These are phyloP conservation scores for Galbula dea DNA, from an alignment of 2,113 vertebrate species.

Conservation along the genomic window DNA sequence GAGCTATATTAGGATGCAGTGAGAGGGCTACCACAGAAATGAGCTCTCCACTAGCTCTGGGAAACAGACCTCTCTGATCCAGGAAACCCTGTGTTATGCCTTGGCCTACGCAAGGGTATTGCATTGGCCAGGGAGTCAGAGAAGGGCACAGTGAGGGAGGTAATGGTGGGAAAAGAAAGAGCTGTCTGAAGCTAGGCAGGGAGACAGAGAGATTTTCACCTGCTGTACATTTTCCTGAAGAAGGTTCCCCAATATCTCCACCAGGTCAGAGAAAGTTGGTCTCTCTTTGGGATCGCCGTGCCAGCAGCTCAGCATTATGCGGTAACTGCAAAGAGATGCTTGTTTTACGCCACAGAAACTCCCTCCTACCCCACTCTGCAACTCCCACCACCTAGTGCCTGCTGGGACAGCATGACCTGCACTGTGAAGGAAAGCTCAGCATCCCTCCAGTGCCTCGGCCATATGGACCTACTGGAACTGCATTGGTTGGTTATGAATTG, in stretches of 20 bases:
- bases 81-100: neutral
- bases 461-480: neutral
- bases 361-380: neutral
- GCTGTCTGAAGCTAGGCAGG: neutral
- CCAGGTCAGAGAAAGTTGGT: slow-evolving; percentile 87
- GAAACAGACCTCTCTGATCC: neutral
- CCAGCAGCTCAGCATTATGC: slow-evolving; percentile 97
- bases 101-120: neutral
- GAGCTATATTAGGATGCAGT: neutral
- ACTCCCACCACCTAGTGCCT: neutral
- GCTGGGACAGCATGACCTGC: neutral
- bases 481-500: neutral
- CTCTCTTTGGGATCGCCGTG: slow-evolving; percentile 91
- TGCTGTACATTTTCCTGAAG: slow-evolving; percentile 86
- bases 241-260: slow-evolving; percentile 92
- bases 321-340: slow-evolving; percentile 78
- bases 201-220: slow-evolving; percentile 68
- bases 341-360: neutral
- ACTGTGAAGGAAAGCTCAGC: neutral
- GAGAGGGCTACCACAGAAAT: neutral
- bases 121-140: neutral
- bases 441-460: neutral
- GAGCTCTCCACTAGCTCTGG: neutral
- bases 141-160: neutral
- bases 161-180: neutral